Evolutionary conservation across 2,888 invertebrate species (phyloP).

Genomic region (Lysandra bellargus): DNA sequence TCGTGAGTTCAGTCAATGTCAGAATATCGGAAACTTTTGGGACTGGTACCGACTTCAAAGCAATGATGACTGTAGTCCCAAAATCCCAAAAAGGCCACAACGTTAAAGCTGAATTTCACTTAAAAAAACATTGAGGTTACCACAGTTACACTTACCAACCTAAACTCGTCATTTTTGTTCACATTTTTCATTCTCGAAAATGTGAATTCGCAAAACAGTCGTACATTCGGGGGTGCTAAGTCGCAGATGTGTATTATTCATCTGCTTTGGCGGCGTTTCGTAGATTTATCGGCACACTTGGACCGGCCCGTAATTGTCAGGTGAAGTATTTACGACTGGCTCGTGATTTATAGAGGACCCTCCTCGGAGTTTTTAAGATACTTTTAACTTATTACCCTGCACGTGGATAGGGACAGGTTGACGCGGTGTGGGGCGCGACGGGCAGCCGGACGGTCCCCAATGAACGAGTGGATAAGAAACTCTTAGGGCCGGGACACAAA

Average conservation of each 20-base stretch:
- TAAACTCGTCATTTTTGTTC: neutral
- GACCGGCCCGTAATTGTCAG: conserved; percentile 46
- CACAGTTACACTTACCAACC: neutral
- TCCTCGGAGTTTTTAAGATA: conserved; percentile 38
- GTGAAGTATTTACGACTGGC: conserved; percentile 33
- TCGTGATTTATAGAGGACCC: conserved; percentile 17
- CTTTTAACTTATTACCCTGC: conserved; percentile 10
- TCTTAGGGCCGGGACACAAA: no score
- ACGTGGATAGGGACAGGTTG: neutral
- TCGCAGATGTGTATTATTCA: conserved; percentile 29
- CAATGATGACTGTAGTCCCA: no score
- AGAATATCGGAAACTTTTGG: no score
- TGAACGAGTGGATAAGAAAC: no score
- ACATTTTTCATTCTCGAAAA: neutral
- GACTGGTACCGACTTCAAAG: no score
- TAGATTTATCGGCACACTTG: conserved; percentile 32
- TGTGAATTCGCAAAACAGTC: neutral
- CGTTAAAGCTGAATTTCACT: no score
- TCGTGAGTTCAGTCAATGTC: no score
- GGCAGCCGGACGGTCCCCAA: no score
- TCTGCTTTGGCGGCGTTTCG: conserved; percentile 28
- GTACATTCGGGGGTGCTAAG: neutral
- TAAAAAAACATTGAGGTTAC: neutral
- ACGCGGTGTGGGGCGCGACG: no score
- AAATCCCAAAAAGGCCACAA: no score